Evolutionary conservation across 1,140 invertebrate genomes (phyloP), one percentile per base, ranked within the genome.

Genomic region (Agraylea sexmaculata): DNA sequence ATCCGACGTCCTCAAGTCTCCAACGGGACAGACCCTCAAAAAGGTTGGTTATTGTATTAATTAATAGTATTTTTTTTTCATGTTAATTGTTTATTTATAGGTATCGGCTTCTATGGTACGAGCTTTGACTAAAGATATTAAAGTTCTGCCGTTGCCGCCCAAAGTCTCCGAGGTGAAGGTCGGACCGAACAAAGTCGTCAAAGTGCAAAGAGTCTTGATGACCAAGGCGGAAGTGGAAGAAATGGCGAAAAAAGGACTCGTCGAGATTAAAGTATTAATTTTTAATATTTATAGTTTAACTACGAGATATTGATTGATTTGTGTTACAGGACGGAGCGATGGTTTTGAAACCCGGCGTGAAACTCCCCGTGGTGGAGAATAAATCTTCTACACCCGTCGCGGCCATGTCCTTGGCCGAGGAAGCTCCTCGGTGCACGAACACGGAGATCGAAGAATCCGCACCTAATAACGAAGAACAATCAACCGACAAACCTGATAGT

Each of bases 161-260:
- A 57, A 61, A 39, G 37, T 64, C 3, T 62, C 66, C 29, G 64
- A 72, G 48, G 69, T 73, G 64, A 69, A 71, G 53, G 68, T 73
- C 8, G 70, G 69, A 19, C 66, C 70, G 44, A n/a, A n/a, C n/a
- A 70, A 70, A 45, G 54, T 68, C n/a, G 68, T 73, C 0, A 67
- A 68, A 44, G 70, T 75, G 2, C 69, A 74, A 50, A 73, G 73
- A 53, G 68, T 74, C 27, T 60, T 71, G 0, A 66, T 75, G 59
- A 72, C 70, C 11, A 74, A 73, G 53, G 67, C 69, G 4, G 68
- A 74, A 54, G 70, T 74, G 13, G 69, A 70, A 42, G 68, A 62
- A 1, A 72, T 74, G 66, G 68, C 70, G 10, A 71, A 71, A 45
- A 60, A 72, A 46, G 71, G 71, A 13, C 66, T 71, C 17, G 56